Evolutionary conservation across 2,113 vertebrate species (phyloP).

Genomic region (Tychaedon coryphoeus): DNA sequence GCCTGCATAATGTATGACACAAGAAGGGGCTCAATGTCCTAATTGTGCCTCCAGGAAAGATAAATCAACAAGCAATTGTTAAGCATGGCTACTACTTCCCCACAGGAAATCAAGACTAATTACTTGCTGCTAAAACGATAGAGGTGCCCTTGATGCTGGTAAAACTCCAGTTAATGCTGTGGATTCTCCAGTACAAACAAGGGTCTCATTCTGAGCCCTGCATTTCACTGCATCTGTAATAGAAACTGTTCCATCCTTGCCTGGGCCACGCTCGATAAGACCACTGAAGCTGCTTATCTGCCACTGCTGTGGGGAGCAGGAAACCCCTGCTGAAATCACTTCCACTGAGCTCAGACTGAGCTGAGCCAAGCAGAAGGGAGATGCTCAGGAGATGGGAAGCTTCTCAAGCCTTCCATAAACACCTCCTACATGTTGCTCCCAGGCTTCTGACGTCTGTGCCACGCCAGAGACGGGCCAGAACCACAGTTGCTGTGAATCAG

Average conservation of each 20-base stretch:
- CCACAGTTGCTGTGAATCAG: neutral
- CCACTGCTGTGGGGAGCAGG: neutral
- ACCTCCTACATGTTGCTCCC: neutral
- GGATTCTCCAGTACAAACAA: slow-evolving; percentile 38
- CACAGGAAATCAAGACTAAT: slow-evolving; percentile 52
- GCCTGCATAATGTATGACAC: neutral
- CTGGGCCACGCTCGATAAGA: neutral
- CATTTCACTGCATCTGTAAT: neutral
- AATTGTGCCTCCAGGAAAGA: slow-evolving; percentile 44
- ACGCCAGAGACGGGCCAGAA: neutral
- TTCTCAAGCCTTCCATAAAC: neutral
- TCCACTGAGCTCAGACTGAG: slow-evolving; percentile 20
- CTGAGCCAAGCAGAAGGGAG: neutral
- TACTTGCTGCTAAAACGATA: slow-evolving; percentile 26
- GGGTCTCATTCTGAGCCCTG: slow-evolving; percentile 22
- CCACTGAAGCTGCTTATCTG: neutral
- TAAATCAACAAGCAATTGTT: slow-evolving; percentile 61
- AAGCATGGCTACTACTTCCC: slow-evolving; percentile 41
- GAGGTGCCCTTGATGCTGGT: slow-evolving; percentile 38
- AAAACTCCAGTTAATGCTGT: slow-evolving; percentile 23
- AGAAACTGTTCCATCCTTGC: neutral
- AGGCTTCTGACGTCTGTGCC: neutral
- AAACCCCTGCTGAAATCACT: slow-evolving; percentile 23
- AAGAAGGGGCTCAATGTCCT: slow-evolving; percentile 17
- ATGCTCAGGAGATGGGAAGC: slow-evolving; percentile 21